A percentile compares a stretch with the other conserved stretches of the same genome.
These are phyloP conservation scores for Choristoneura rosaceana DNA, from an alignment of 2,888 invertebrate species.

Conservation along the genomic window DNA sequence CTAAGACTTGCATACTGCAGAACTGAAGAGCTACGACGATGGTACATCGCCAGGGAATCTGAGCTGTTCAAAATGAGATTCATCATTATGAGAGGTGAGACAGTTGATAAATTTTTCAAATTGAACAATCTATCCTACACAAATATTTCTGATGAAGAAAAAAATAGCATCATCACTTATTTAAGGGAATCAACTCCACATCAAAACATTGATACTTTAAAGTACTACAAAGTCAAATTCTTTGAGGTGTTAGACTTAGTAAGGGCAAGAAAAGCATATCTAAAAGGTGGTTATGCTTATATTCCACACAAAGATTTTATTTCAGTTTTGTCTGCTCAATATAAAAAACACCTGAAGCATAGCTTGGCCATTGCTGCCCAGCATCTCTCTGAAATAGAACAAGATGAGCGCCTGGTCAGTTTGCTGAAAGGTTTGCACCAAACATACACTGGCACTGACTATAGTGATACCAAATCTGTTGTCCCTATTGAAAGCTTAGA, in stretches of 20 bases:
- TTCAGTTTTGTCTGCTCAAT: slow-evolving; percentile 92
- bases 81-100: slow-evolving; percentile 86
- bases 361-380: slow-evolving; percentile 89
- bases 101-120: slow-evolving; percentile 88
- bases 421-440: slow-evolving; percentile 92
- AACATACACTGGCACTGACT: slow-evolving; percentile 94
- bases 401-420: slow-evolving; percentile 92
- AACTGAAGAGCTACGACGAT: slow-evolving; percentile 92
- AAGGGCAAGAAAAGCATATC: slow-evolving; percentile 90
- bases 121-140: slow-evolving; percentile 88
- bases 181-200: slow-evolving; percentile 87
- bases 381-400: slow-evolving; percentile 90
- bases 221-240: slow-evolving; percentile 94
- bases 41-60: slow-evolving; percentile 95
- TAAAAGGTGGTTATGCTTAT: slow-evolving; percentile 94
- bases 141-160: slow-evolving; percentile 89
- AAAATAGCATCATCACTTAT: slow-evolving; percentile 85
- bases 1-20: slow-evolving; percentile 96
- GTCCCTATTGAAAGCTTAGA: slow-evolving; percentile 92
- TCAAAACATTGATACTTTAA: slow-evolving; percentile 85
- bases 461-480: slow-evolving; percentile 80
- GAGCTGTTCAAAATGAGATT: slow-evolving; percentile 95
- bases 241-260: slow-evolving; percentile 95
- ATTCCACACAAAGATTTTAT: slow-evolving; percentile 94
- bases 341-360: slow-evolving; percentile 89